These are phyloP conservation scores for Lampris incognitus DNA, from an alignment of 2,113 vertebrate species.

Conservation along the genomic window DNA sequence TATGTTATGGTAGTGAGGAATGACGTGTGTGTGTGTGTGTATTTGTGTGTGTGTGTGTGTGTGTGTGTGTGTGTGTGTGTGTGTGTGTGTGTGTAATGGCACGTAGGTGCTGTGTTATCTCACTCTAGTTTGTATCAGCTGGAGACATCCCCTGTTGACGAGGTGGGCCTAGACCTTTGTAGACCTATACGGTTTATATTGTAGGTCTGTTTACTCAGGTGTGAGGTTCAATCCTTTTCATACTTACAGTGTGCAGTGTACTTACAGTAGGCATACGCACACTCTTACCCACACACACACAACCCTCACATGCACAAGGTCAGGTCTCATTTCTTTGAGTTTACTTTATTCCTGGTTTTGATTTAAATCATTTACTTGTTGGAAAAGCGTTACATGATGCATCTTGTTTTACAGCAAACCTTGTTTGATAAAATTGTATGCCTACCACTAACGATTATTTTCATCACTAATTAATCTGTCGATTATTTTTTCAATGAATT, in stretches of 20 bases:
- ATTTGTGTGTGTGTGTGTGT: slow-evolving; percentile 7
- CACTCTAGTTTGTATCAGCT: slow-evolving; percentile 53
- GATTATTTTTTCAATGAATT: too few species aligned
- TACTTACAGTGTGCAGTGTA: not conserved
- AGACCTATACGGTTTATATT: slow-evolving; percentile 9
- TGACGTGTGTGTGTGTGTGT: not conserved
- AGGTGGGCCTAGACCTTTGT: slow-evolving; percentile 38
- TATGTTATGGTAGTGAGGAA: not conserved
- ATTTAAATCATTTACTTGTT: too few species aligned
- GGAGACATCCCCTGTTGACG: slow-evolving; percentile 61
- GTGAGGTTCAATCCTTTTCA: slow-evolving; percentile 40
- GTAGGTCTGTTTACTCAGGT: slow-evolving; percentile 68
- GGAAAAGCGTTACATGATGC: too few species aligned
- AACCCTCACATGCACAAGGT: not conserved
- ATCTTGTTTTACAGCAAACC: too few species aligned
- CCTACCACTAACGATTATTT: too few species aligned
- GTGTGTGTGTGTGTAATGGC: slow-evolving; percentile 45
- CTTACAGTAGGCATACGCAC: slow-evolving; percentile 11
- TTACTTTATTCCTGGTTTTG: not conserved
- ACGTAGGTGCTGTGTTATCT: slow-evolving; percentile 71
- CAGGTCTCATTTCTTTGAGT: not conserved
- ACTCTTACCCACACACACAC: slow-evolving; percentile 18
- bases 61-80: slow-evolving; percentile 30
- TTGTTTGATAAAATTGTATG: too few species aligned
- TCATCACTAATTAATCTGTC: too few species aligned